Evolutionary conservation across 2,797 vertebrate genomes (phyloP), one percentile per base, ranked within the genome.

Genomic region (Epinephelus coioides): DNA sequence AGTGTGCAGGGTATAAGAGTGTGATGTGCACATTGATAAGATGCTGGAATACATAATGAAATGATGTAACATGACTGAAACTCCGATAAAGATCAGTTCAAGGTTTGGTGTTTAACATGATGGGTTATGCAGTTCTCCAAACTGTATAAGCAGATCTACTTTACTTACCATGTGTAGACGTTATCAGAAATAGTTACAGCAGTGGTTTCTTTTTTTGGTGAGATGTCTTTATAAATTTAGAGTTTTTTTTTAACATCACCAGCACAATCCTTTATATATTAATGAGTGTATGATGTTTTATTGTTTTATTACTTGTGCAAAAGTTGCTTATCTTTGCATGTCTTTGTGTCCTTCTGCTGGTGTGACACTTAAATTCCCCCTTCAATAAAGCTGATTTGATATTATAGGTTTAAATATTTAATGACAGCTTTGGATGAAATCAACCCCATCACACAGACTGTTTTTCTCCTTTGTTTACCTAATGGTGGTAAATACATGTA

Each of bases 41-140:
- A 44, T 13, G 7, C 21, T n/a, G 27, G 46, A 47, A 47, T 27
- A 30, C 19, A n/a, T 14, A 11, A 34, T 38, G 21, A 65, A 40
- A 47, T 47, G 46, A 47, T 47, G 46, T 18, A 47, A 47, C 46
- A 17, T 47, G 21, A 54, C 6, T 19, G 49, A 54, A 76, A 76
- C 5, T 60, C 9, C 0, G 18, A 68, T 67, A 53, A 23, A 21
- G 34, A 62, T 34, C 12, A 12, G 55, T 44, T 21, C 2, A 18
- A 5, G 21, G 47, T 62, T 57, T 49, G 40, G 21, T 51, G 51
- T 40, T 76, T 47, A 21, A 4, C 9, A 1, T 23, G 4, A 34
- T 71, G 15, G 40, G 3, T 43, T 8, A 27, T 57, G 5, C 17
- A 38, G 18, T 27, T 46, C 19, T 44, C n/a, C 14, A 8, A 7